phyloP scores from a whole-genome alignment of 1,140 invertebrate genomes.

The Procambarus clarkii region DNA sequence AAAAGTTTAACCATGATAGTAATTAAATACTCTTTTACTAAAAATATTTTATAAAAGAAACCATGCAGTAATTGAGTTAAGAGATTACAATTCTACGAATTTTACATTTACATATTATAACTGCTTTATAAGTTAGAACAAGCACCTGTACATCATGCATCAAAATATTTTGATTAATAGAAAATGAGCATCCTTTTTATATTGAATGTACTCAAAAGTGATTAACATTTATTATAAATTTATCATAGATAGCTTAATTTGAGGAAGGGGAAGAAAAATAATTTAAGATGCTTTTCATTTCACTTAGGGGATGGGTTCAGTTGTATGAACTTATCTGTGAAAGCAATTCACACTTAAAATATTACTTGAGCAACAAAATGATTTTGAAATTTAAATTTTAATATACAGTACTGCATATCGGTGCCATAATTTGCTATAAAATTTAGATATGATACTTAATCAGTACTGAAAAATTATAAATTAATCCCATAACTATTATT shows the following conservation, averaged over 20 bases:
- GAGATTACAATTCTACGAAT: not conserved
- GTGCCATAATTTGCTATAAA: too few species aligned
- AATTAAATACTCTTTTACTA: not conserved
- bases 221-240: not conserved
- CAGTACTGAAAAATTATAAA: too few species aligned
- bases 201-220: not conserved
- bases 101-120: not conserved
- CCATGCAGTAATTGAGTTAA: not conserved
- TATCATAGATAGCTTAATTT: conserved; percentile 17
- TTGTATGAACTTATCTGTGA: not conserved
- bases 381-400: too few species aligned
- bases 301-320: not conserved
- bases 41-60: not conserved
- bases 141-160: not conserved
- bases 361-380: too few species aligned
- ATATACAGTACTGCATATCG: too few species aligned
- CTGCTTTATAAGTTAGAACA: not conserved
- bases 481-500: too few species aligned
- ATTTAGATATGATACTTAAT: too few species aligned
- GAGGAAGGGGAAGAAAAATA: not conserved
- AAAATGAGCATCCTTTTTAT: not conserved
- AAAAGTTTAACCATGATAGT: not conserved
- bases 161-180: not conserved
- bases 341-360: not conserved
- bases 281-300: not conserved